Conservation (phyloP, 2,113 vertebrate species). For the Pseudolaguvia tuberculata region DNA sequence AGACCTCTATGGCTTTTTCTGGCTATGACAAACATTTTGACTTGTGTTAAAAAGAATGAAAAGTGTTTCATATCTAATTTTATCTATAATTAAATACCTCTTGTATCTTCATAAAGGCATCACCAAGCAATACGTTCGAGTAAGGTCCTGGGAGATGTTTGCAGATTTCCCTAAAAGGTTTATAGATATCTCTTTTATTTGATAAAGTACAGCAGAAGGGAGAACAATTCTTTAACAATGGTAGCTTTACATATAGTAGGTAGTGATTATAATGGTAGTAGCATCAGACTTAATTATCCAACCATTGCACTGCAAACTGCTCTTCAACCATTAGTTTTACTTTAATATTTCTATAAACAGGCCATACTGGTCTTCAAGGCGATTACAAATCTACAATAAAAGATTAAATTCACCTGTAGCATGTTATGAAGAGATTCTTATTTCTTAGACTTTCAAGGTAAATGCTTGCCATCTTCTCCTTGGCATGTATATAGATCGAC, state of each 20-base stretch:
- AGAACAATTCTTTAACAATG: neutral
- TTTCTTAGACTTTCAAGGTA: conserved; percentile 64
- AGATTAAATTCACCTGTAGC: conserved; percentile 61
- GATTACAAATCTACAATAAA: neutral
- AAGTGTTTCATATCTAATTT: neutral
- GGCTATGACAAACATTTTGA: conserved; percentile 55
- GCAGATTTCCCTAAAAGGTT: conserved; percentile 64
- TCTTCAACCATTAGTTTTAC: neutral
- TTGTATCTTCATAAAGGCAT: conserved; percentile 74
- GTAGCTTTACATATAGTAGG: neutral
- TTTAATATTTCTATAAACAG: neutral
- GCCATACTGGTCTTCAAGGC: neutral
- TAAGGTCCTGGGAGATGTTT: conserved; percentile 65
- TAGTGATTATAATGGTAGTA: no score
- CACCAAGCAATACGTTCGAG: conserved; percentile 66
- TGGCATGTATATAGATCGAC: conserved; percentile 65
- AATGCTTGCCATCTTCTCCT: conserved; percentile 72
- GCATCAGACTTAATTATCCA: neutral
- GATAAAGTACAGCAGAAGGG: neutral
- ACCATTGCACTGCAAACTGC: neutral
- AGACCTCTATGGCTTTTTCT: conserved; percentile 71
- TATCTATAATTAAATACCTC: conserved; percentile 59
- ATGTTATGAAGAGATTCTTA: conserved; percentile 62
- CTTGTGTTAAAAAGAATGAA: neutral
- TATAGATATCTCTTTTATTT: neutral